Evolutionary conservation across 2,113 vertebrate species (phyloP).

Genomic region (Cyprinus carpio): DNA sequence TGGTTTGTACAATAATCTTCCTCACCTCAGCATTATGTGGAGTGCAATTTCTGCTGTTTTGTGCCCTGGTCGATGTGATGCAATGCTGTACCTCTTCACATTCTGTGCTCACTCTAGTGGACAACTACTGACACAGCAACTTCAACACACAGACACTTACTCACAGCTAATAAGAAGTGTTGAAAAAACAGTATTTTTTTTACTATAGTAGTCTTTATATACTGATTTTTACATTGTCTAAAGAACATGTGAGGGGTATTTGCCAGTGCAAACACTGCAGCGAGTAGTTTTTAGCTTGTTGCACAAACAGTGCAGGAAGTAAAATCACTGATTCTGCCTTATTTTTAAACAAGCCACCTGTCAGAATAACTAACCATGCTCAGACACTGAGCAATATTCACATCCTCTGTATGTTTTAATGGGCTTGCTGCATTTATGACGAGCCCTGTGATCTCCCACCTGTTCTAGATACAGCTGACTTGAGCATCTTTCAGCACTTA

Average conservation of each 20-base stretch:
- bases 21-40: neutral
- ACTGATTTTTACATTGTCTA: neutral
- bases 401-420: neutral
- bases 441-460: neutral
- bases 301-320: no score
- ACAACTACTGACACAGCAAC: constrained; percentile 61
- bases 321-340: no score
- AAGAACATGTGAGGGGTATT: no score
- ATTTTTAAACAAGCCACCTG: neutral
- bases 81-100: constrained; percentile 41
- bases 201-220: neutral
- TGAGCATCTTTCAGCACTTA: neutral
- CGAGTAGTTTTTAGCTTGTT: no score
- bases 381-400: neutral
- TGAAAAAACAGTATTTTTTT: neutral
- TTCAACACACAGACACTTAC: constrained; percentile 33
- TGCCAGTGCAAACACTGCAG: no score
- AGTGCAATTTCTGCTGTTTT: neutral
- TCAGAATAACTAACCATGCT: neutral
- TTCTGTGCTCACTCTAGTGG: constrained; percentile 71
- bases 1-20: neutral
- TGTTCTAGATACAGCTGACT: neutral
- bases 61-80: constrained; percentile 15
- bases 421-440: neutral
- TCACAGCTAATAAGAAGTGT: neutral